Evolutionary conservation across 2,888 invertebrate species (phyloP).

Genomic region (Lingula anatina): DNA sequence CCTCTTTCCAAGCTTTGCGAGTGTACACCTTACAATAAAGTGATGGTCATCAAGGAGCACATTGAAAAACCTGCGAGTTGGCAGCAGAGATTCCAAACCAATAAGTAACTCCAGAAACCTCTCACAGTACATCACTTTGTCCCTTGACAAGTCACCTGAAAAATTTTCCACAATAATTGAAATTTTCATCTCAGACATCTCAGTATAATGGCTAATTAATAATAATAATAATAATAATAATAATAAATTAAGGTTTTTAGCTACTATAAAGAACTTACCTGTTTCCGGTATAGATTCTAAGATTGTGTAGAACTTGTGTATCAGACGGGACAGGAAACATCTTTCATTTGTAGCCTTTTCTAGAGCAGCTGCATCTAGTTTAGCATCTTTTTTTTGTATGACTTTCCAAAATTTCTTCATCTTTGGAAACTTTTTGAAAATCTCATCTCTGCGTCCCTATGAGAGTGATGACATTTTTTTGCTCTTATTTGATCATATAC

Average conservation of each 20-base stretch:
- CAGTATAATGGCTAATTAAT: neutral
- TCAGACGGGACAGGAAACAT: constrained; percentile 75
- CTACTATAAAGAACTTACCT: no score
- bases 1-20: constrained; percentile 67
- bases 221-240: neutral
- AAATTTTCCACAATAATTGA: neutral
- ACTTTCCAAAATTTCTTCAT: constrained; percentile 90
- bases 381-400: constrained; percentile 73
- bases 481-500: no score
- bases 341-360: constrained; percentile 63
- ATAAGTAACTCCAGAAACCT: constrained; percentile 92
- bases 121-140: constrained; percentile 79
- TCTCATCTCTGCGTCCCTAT: constrained; percentile 73
- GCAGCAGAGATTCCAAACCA: constrained; percentile 90
- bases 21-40: constrained; percentile 80
- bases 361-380: constrained; percentile 26
- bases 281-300: constrained; percentile 64
- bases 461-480: no score
- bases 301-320: constrained; percentile 80
- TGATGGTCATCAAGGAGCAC: constrained; percentile 92
- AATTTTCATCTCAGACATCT: neutral
- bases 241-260: no score
- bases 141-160: constrained; percentile 41
- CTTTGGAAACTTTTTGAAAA: constrained; percentile 79
- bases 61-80: constrained; percentile 94